Base-by-base conservation (phyloP, 92 coral and sea anemone genomes). In the Galaxea fascicularis region DNA sequence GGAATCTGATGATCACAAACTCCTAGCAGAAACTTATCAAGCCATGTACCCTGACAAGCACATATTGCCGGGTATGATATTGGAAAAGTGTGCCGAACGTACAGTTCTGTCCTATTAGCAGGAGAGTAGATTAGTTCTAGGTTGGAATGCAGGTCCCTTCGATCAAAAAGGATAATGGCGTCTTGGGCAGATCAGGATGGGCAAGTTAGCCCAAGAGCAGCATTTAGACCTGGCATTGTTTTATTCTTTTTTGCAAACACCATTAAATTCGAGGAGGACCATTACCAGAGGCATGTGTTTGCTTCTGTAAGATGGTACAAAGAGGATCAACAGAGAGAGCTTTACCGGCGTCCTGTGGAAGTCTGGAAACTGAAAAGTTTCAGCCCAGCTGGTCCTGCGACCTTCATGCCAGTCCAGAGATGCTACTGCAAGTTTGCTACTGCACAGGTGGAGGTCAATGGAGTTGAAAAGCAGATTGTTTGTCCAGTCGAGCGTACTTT, bases 131-230 rank as follows among this genome's bases (percentile, higher is more conserved):
- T 82, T 74, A 88, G 91, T 25, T 82, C 91, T 7, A 68, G 65
- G 62, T 35, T 76, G 62, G 93, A 89, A 20, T 74, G 66, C 44
- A 69, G 89, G 28, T 77, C 89, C 47, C 29, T 71, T 71, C 66
- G 80, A 56, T 89, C 89, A 27, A 89, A 82, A 35, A 85, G 81
- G 76, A 70, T 89, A 14, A 84, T 89, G 93, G 93, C 90, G 73
- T 79, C 89, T 15, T 89, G 87, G 90, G 69, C 80, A 26, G 82
- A 80, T 51, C 21, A 70, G 6, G 78, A 89, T 79, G 90, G 90
- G 28, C 77, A 77, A 10, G 60, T 89, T 39, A 44, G 82, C 66
- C 10, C 80, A 4, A 14, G 76, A 53, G 86, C 82, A 20, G 45
- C 90, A 49, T 28, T 80, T 21, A 71, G 86, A 65, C 90, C 86